Base-by-base conservation (phyloP, 2,113 vertebrate species). In the Lutjanus erythropterus region DNA sequence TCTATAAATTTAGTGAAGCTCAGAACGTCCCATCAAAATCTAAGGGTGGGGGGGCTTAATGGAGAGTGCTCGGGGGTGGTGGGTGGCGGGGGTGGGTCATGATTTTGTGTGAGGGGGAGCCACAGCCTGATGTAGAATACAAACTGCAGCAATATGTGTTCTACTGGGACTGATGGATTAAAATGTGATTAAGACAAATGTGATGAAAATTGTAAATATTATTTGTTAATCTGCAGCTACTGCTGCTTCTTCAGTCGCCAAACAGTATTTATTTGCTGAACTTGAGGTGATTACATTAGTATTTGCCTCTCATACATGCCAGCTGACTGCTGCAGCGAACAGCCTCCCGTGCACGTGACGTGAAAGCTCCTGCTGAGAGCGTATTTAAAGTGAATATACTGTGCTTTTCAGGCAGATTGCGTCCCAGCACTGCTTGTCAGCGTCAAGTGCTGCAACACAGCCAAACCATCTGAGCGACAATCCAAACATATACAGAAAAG, bases 381-480 rank as follows among this genome's bases (percentile, higher is more conserved):
- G 49, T 73, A 55, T 75, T 84, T 71, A 41, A 70, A 78, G 61
- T 18, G 25, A 79, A 80, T 69, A 62, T 47, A 72, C 67, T 75
- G 83, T 56, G 52, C 76, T 77, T 75, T 83, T 50, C 50, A n/a
- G 55, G 60, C 58, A 53, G 65, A 86, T 84, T 85, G 81, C 75
- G 69, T 81, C 71, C 66, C 52, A 52, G 82, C 68, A 65, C 70
- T 71, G 75, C 83, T 83, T 74, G 56, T 83, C 78, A 72, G 50
- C 52, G 55, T 88, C 75, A 39, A 79, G 71, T 49, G 67, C 71
- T 62, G 59, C 62, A 9, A 39, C 80, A 33, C 55, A 42, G 77
- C 77, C 25, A 23, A 76, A 78, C 56, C 75, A 71, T 89, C 71
- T 85, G 49, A 81, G 65, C 14, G 19, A 71, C 81, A 89, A 77